Evolutionary conservation across 2,888 invertebrate species (phyloP), one percentile per base, ranked within the genome.

Genomic region (Lamellibrachia columna): DNA sequence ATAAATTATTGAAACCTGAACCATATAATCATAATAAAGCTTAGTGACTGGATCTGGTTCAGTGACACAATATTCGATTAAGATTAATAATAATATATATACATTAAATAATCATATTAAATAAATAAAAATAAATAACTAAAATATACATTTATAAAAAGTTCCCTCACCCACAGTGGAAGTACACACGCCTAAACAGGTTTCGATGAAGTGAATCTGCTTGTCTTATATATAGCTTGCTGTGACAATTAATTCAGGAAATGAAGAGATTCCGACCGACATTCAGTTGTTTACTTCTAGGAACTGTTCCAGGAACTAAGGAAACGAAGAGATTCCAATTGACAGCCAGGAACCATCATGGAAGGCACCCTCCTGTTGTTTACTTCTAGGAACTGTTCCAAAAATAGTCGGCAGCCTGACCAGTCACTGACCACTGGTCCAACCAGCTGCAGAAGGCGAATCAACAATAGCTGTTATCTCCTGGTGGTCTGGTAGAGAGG

Each of bases 71-170:
- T 90, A 90, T 90, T 90, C n/a, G n/a, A 90, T 90, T 90, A n/a
- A 90, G 15, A 90, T 90, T 90, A n/a, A 90, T 90, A 90, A 90
- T n/a, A 90, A n/a, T 90, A 90, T 15, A 22, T 90, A 90, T 90
- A 22, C n/a, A 90, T 90, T 22, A 90, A 22, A 90, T 90, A n/a
- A 22, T 90, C 90, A 22, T 22, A 90, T 22, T 90, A 90, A 90
- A 90, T 90, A 90, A n/a, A 90, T 28, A 28, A 28, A 28, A 28
- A 28, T 28, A 28, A 28, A 28, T 28, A 28, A 28, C 28, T 28
- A 28, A 28, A 28, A 28, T 28, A 28, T 28, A 28, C 28, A 28
- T 28, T 28, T 0, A 28, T 28, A 28, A 28, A 28, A 28, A 28
- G 28, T 28, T 0, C 28, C 28, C 28, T 28, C 28, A 28, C 28